A percentile compares a stretch with the other conserved stretches of the same genome.
These are phyloP conservation scores for Leucophenga montana DNA, from an alignment of 2,888 invertebrate species.

Conservation along the genomic window DNA sequence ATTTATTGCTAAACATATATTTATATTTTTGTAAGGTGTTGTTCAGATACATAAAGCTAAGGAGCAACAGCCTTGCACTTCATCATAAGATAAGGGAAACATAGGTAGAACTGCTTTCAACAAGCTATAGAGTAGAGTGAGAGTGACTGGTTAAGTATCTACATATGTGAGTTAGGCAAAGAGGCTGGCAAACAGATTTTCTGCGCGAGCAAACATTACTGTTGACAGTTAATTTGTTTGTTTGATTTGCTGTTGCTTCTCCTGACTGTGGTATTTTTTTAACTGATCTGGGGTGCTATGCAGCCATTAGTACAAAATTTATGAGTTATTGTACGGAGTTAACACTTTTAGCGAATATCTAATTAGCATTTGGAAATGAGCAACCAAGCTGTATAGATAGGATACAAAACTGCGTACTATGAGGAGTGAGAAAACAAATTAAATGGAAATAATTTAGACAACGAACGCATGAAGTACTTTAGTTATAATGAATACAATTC, in stretches of 20 bases:
- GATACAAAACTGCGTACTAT: neutral
- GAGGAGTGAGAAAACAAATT: neutral
- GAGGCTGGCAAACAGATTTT: too few species aligned
- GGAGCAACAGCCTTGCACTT: too few species aligned
- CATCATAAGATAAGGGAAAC: neutral
- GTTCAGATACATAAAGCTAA: too few species aligned
- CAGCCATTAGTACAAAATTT: constrained; percentile 34
- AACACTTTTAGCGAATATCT: constrained; percentile 39
- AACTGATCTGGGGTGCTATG: too few species aligned
- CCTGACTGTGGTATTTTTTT: neutral
- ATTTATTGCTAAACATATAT: constrained; percentile 43
- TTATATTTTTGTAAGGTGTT: neutral
- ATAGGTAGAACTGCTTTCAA: too few species aligned
- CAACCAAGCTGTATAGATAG: constrained; percentile 23
- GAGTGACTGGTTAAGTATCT: too few species aligned
- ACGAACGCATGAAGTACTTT: too few species aligned
- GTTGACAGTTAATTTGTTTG: constrained; percentile 64
- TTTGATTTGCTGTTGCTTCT: constrained; percentile 40
- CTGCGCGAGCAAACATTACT: constrained; percentile 41
- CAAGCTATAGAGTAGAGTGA: too few species aligned
- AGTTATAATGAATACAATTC: too few species aligned
- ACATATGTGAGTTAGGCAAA: too few species aligned
- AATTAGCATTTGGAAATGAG: constrained; percentile 63
- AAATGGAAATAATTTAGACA: too few species aligned
- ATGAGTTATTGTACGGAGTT: constrained; percentile 35